phyloP scores from a whole-genome alignment of 2,797 vertebrate genomes.

The Brotula barbata region DNA sequence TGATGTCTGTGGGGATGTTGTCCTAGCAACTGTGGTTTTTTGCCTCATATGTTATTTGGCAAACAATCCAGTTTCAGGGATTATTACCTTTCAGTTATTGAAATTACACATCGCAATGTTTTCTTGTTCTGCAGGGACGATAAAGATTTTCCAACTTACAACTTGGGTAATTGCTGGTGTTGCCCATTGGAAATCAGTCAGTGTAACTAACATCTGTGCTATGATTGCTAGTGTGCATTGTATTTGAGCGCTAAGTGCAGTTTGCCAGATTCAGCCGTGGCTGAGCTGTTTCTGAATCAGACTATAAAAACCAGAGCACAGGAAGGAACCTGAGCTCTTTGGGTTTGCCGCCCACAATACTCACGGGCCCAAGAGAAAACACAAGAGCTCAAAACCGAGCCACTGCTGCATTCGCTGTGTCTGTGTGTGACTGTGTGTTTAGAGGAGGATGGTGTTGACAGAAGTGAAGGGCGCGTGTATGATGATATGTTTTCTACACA shows the following conservation, averaged over 20 bases:
- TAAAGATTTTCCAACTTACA: neutral
- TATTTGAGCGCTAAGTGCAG: constrained; percentile 22
- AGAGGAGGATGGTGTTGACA: neutral
- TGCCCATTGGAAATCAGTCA: neutral
- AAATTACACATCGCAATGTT: constrained; percentile 44
- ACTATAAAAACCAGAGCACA: constrained; percentile 42
- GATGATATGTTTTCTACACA: neutral
- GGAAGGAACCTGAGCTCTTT: constrained; percentile 54
- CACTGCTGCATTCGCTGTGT: constrained; percentile 44
- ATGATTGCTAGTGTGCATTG: constrained; percentile 20
- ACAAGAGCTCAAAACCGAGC: constrained; percentile 29
- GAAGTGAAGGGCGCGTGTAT: neutral
- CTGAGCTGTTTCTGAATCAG: constrained; percentile 49
- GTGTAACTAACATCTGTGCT: constrained; percentile 27
- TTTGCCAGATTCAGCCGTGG: constrained; percentile 12
- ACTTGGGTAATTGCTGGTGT: constrained; percentile 25
- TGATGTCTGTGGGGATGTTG: constrained; percentile 47
- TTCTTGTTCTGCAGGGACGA: constrained; percentile 19
- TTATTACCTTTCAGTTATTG: constrained; percentile 53
- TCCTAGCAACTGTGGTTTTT: constrained; percentile 55
- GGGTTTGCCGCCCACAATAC: constrained; percentile 50
- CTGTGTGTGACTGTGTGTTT: constrained; percentile 17
- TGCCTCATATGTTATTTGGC: constrained; percentile 39
- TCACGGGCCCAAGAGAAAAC: constrained; percentile 33
- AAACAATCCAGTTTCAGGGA: constrained; percentile 38